Conservation (phyloP, 2,113 vertebrate genomes). For the Diadophis punctatus region DNA sequence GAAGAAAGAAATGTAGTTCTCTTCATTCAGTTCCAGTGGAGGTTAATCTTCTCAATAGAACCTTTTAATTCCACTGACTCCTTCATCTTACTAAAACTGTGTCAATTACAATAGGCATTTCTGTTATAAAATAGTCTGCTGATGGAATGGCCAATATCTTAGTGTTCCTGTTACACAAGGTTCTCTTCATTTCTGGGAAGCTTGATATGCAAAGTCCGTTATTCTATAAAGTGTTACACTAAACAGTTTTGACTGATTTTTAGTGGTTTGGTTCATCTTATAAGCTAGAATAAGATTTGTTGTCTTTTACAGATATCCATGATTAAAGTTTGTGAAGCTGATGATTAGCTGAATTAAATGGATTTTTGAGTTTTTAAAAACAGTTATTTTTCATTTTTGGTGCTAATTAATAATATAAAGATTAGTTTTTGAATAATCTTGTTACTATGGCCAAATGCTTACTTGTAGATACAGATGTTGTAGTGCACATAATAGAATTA, state of each 20-base stretch:
- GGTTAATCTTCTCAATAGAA: background rate
- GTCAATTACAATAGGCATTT: background rate
- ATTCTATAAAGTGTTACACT: background rate
- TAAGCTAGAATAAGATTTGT: background rate
- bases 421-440: background rate
- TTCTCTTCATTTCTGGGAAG: background rate
- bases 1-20: background rate
- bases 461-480: background rate
- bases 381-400: background rate
- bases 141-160: background rate
- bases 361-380: background rate
- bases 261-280: background rate
- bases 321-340: background rate
- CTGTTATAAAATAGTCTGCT: background rate
- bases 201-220: background rate
- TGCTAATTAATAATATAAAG: conserved; percentile 8
- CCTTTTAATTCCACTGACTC: background rate
- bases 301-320: background rate
- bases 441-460: background rate
- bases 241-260: background rate
- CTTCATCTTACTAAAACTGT: background rate
- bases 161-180: background rate
- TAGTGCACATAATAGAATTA: background rate
- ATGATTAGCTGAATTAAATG: background rate
- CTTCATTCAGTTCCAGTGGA: background rate